Base-by-base conservation (phyloP, 2,888 invertebrate genomes). In the Thumatha senex region DNA sequence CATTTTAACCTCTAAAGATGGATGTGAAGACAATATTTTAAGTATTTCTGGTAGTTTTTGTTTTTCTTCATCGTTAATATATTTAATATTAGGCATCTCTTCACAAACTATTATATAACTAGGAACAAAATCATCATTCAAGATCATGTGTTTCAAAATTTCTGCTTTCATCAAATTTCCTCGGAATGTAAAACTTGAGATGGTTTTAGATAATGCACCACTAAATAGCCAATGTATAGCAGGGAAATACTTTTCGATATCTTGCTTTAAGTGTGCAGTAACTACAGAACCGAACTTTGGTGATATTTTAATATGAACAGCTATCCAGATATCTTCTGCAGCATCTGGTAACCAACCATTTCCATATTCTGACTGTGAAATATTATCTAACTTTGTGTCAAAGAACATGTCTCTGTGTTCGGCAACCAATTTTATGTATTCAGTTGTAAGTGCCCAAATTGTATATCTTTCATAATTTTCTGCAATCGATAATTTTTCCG, bases 381-480 rank as follows among this genome's bases (percentile, higher is more conserved):
- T 15, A 7, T 38, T 47, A 5, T 51, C 47, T 18, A 47, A 15
- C 12, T 30, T 56, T 44, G 43, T 33, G 15, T 59, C 46, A 13
- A 10, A 46, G 34, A 58, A 36, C 24, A 54, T 34, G 8, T 47
- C 43, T 39, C 58, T 62, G 41, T 63, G 45, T 51, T 63, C 58
- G 7, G 67, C 51, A 31, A 76, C 38, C 41, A 67, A 29, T 43
- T 54, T 63, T 1, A 68, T 48, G 31, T 72, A 70, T 47, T 58
- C 56, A 7, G 62, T 58, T 1, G 50, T 40, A n/a, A 80, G 40
- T 59, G 65, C 72, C 72, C 76, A 78, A 33, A 40, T 35, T 12
- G 75, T 77, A 15, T 69, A 44, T 0, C 61, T 12, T 7, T 61
- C 49, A 54, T 80, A 79, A 51, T 72, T 69, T 51, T 67, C 60